A percentile compares a stretch with the other conserved stretches of the same genome.
Evolutionary conservation across 2,888 invertebrate species (phyloP).

Genomic region (Romanomermis culicivorax): DNA sequence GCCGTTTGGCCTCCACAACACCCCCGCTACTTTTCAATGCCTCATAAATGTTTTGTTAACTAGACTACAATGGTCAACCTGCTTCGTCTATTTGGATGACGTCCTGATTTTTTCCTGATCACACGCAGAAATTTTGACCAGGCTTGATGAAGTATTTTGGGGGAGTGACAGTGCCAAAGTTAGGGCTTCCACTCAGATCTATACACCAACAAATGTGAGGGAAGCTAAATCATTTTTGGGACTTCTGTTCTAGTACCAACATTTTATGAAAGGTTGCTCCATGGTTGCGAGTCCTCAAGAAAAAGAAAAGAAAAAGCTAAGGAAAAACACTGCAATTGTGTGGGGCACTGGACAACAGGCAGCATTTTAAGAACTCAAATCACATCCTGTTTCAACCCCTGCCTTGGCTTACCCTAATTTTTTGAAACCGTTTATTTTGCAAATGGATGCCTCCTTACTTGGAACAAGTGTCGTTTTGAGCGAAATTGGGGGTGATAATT

Average conservation of each 20-base stretch:
- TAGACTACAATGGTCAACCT: constrained; percentile 12
- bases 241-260: neutral
- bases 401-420: constrained; percentile 5
- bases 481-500: neutral
- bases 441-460: constrained; percentile 3
- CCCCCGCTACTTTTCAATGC: constrained; percentile 16
- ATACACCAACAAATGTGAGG: neutral
- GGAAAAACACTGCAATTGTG: neutral
- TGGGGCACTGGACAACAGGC: neutral
- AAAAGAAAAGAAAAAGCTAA: neutral
- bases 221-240: constrained; percentile 1
- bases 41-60: constrained; percentile 15
- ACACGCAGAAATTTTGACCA: constrained; percentile 13
- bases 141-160: constrained; percentile 14
- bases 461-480: neutral
- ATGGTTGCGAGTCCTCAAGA: neutral
- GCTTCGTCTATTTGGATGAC: constrained; percentile 18
- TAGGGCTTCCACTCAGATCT: neutral
- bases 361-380: constrained; percentile 2
- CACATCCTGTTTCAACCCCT: neutral
- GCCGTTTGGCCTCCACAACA: constrained; percentile 18
- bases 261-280: neutral
- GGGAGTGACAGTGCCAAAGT: constrained; percentile 5
- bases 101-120: constrained; percentile 14
- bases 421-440: neutral